phyloP scores from a whole-genome alignment of 2,797 vertebrate genomes.

The Mormyrus hasselquistii region DNA sequence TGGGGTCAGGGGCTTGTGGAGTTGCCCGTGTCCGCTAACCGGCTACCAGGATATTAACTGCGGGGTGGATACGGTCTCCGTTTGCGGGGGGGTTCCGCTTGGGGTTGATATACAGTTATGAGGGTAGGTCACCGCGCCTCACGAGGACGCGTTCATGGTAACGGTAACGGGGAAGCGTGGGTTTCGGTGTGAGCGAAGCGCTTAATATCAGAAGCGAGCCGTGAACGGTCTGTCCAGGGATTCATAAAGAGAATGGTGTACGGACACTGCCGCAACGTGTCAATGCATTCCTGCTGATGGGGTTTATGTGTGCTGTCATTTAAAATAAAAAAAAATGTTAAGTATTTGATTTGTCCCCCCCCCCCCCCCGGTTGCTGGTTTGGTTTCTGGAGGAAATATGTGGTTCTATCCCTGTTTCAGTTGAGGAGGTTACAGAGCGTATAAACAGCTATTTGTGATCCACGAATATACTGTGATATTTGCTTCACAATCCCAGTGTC shows the following conservation, averaged over 20 bases:
- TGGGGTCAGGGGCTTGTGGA: neutral
- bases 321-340: neutral
- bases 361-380: neutral
- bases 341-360: neutral
- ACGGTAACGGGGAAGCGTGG: neutral
- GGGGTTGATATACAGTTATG: neutral
- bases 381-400: neutral
- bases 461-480: neutral
- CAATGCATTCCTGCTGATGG: neutral
- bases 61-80: neutral
- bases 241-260: neutral
- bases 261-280: neutral
- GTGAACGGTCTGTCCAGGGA: neutral
- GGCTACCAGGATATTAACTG: neutral
- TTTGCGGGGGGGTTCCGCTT: neutral
- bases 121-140: neutral
- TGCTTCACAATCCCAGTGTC: neutral
- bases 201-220: neutral
- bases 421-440: neutral
- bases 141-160: neutral
- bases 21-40: neutral
- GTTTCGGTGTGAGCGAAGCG: neutral
- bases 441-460: neutral
- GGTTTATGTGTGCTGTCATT: neutral
- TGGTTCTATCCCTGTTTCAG: neutral